Base-by-base conservation (phyloP, 1,140 invertebrate species). In the Dysdera silvatica region DNA sequence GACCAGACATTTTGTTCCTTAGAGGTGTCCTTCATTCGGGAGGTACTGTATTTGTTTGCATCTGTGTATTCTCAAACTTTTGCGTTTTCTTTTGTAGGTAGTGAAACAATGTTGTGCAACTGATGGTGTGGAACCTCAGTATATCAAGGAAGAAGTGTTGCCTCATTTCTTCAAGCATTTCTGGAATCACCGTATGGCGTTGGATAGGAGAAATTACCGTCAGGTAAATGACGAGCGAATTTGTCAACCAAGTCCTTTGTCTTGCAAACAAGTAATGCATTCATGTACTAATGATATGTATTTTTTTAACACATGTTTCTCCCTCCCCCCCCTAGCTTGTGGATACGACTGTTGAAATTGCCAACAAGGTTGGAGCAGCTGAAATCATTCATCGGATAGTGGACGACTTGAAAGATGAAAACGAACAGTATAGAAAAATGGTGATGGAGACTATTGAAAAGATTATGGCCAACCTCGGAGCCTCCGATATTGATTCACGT, bases 361-460 rank as follows among this genome's bases (percentile, higher is more conserved):
- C 96, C 5, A 98, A 98, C 74, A 99, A 99, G 82, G 93, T 97
- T 64, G 96, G 96, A 6, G 91, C 95, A 2, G 95, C 94, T 0
- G 96, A 99, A 82, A 99, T 99, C 61, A 95, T 99, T 55, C 94
- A 94, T 74, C 83, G 96, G 54, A 93, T 99, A 41, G 97, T 99
- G 0, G 96, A 99, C 72, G 96, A 99, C 79, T 79, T 99, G 32
- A 99, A 99, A 79, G 96, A 99, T 77, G 96, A 99, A 79, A 98
- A 98, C 77, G 97, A 99, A 77, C 93, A 98, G 72, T 99, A 99
- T 76, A 82, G 97, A 64, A 99, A 99, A 81, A 99, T 99, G 96
- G 96, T 99, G 0, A 99, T 99, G 94, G 97, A 99, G 76, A 98
- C 94, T 0, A 98, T 99, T 66, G 97, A 99, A 75, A 99, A 99